Percentiles rank a stretch among this genome's conserved stretches.
Conservation (phyloP, 1,140 invertebrate genomes). For the Wasmannia auropunctata region DNA sequence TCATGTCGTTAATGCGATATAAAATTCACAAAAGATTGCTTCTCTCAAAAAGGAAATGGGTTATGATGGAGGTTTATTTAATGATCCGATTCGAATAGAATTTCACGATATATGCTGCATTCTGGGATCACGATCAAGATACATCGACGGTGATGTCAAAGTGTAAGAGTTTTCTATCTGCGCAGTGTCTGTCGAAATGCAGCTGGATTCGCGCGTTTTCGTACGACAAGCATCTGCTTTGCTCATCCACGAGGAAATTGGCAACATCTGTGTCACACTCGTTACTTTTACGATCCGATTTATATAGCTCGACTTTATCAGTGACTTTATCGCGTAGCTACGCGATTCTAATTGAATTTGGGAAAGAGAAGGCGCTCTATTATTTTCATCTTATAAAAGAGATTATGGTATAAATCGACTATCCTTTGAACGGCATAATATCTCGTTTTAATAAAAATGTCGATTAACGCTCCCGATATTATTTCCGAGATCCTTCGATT, state of each 20-base stretch:
- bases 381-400: background rate
- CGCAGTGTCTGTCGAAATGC: slow-evolving; percentile 35
- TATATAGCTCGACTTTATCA: slow-evolving; percentile 50
- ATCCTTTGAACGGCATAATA: background rate
- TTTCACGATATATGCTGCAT: background rate
- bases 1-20: background rate
- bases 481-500: background rate
- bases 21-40: background rate
- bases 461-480: background rate
- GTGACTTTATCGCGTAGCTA: slow-evolving; percentile 30
- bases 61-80: slow-evolving; percentile 6
- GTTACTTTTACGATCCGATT: slow-evolving; percentile 55
- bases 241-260: slow-evolving; percentile 63
- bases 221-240: slow-evolving; percentile 50
- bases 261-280: slow-evolving; percentile 57
- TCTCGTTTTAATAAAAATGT: background rate
- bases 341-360: slow-evolving; percentile 60
- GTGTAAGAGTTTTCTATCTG: background rate
- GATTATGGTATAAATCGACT: background rate
- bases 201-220: slow-evolving; percentile 39
- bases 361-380: background rate
- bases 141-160: slow-evolving; percentile 8
- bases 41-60: background rate
- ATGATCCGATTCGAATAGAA: slow-evolving; percentile 13
- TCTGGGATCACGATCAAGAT: background rate